Conservation (phyloP, 64 coral and sea anemone species). For the Montipora sp. region DNA sequence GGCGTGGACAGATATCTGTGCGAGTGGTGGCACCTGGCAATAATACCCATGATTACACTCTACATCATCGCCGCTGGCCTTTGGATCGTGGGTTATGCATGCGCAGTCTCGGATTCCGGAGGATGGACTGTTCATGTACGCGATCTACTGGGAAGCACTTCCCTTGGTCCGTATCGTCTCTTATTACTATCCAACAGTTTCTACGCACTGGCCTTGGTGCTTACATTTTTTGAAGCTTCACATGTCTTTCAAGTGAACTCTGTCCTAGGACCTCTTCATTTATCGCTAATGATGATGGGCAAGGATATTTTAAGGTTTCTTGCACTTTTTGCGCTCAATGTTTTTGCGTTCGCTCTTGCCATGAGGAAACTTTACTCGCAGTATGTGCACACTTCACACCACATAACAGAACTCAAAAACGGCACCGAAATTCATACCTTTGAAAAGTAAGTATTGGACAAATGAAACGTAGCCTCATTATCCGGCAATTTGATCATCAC, state of each 20-base stretch:
- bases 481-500: no score
- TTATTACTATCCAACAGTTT: slow-evolving; percentile 78
- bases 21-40: slow-evolving; percentile 79
- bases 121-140: slow-evolving; percentile 4
- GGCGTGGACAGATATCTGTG: slow-evolving; percentile 38
- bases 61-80: slow-evolving; percentile 67
- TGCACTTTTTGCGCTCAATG: slow-evolving; percentile 41
- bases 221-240: slow-evolving; percentile 63
- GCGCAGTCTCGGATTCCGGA: not conserved
- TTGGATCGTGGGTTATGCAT: slow-evolving; percentile 66
- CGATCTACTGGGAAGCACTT: not conserved
- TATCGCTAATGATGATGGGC: slow-evolving; percentile 75
- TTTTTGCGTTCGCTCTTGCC: slow-evolving; percentile 53
- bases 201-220: slow-evolving; percentile 60
- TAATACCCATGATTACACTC: slow-evolving; percentile 39
- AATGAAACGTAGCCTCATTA: no score
- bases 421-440: slow-evolving; percentile 10
- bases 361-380: slow-evolving; percentile 83
- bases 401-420: not conserved
- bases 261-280: slow-evolving; percentile 64
- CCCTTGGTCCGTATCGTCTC: slow-evolving; percentile 33
- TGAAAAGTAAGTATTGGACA: slow-evolving; percentile 16
- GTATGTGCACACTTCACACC: slow-evolving; percentile 44
- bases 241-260: slow-evolving; percentile 62
- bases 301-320: slow-evolving; percentile 77